Conservation (phyloP, 2,888 invertebrate species). For the Griposia aprilina region DNA sequence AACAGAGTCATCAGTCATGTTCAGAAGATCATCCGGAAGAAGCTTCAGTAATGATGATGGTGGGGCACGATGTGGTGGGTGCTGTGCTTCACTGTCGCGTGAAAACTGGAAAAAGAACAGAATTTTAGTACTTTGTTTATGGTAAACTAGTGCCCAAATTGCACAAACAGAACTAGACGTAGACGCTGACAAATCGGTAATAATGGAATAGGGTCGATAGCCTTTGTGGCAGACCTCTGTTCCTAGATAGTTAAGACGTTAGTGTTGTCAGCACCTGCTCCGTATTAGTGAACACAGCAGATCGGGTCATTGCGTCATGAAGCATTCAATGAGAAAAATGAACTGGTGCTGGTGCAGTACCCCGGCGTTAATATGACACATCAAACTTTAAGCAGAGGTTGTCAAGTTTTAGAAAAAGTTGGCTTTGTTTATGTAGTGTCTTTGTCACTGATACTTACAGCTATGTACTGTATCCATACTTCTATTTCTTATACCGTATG, state of each 20-base stretch:
- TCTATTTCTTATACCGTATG: background rate
- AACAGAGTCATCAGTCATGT: background rate
- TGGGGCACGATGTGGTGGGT: constrained; percentile 72
- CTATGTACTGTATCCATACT: background rate
- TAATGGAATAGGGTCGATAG: background rate
- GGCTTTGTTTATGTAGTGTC: too few relatives aligned
- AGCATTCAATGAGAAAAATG: background rate
- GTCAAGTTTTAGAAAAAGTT: too few relatives aligned
- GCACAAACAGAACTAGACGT: background rate
- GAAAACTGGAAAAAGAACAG: constrained; percentile 71
- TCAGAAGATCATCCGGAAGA: constrained; percentile 16
- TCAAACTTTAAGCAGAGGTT: too few relatives aligned
- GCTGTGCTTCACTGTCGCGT: constrained; percentile 75
- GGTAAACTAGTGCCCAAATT: background rate
- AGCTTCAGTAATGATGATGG: constrained; percentile 53
- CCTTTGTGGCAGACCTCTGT: too few relatives aligned
- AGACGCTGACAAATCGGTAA: too few relatives aligned
- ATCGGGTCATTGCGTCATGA: background rate
- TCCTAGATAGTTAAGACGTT: background rate
- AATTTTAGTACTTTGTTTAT: background rate
- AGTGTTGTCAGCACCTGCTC: background rate
- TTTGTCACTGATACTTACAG: background rate
- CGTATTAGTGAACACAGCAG: background rate
- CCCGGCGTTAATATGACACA: too few relatives aligned
- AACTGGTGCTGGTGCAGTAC: too few relatives aligned